Evolutionary conservation across 2,888 invertebrate genomes (phyloP).

Genomic region (Drosophila austrosaltans): DNA sequence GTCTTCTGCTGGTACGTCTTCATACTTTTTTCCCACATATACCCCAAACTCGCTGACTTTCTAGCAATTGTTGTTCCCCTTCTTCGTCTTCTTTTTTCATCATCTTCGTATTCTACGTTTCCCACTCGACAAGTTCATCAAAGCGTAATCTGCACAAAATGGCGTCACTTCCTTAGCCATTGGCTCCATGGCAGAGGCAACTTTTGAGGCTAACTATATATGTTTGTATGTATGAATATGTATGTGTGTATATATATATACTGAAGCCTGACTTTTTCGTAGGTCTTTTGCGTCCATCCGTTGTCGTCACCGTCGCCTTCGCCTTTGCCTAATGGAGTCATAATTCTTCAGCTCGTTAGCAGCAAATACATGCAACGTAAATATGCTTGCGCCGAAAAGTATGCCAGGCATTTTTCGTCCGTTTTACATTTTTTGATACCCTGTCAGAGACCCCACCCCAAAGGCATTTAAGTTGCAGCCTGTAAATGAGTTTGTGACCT

Average conservation of each 20-base stretch:
- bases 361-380: conserved; percentile 72
- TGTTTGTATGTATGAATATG: not conserved
- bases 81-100: conserved; percentile 19
- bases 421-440: conserved; percentile 63
- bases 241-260: not conserved
- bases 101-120: conserved; percentile 8
- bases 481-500: not conserved
- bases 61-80: no score
- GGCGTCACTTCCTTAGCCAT: conserved; percentile 68
- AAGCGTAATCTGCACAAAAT: conserved; percentile 77
- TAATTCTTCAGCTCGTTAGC: conserved; percentile 78
- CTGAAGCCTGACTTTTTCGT: conserved; percentile 11
- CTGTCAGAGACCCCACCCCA: conserved; percentile 16
- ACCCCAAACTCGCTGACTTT: no score
- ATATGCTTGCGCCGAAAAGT: conserved; percentile 66
- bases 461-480: not conserved
- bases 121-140: conserved; percentile 63
- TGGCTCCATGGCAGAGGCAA: conserved; percentile 42
- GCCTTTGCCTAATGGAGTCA: conserved; percentile 70
- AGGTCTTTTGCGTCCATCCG: conserved; percentile 11
- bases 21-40: not conserved
- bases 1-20: conserved; percentile 27
- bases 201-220: conserved; percentile 71
- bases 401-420: conserved; percentile 68
- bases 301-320: not conserved